phyloP scores from a whole-genome alignment of 2,797 vertebrate genomes.

The Cheirogaleus major region DNA sequence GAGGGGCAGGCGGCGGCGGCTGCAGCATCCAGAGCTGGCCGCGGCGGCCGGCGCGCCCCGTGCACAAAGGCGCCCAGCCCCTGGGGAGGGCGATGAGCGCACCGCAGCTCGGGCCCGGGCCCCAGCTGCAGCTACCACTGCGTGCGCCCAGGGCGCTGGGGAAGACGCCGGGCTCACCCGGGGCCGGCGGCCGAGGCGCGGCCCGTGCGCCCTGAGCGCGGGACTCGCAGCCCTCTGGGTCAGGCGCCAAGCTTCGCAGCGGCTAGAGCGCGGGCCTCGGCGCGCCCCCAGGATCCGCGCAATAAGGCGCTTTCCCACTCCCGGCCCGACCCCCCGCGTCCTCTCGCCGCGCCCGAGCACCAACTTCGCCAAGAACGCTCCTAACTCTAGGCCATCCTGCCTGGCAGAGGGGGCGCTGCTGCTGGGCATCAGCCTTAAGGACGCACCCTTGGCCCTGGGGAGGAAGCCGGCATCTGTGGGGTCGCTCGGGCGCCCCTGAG shows the following conservation, averaged over 20 bases:
- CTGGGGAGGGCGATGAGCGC: constrained; percentile 66
- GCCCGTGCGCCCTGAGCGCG: constrained; percentile 62
- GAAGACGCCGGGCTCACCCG: neutral
- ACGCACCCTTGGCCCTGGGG: constrained; percentile 30
- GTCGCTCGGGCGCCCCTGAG: constrained; percentile 65
- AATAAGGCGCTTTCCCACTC: neutral
- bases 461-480: constrained; percentile 43
- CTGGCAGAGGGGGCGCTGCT: constrained; percentile 58
- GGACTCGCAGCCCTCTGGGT: constrained; percentile 30
- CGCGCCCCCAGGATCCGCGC: neutral
- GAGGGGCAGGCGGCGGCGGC: constrained; percentile 68
- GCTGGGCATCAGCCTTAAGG: constrained; percentile 37
- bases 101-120: constrained; percentile 18
- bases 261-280: neutral
- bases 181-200: constrained; percentile 16
- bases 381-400: constrained; percentile 73
- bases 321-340: neutral
- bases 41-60: constrained; percentile 64
- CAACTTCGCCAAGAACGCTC: constrained; percentile 77
- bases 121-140: constrained; percentile 20
- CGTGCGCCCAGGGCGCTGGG: neutral
- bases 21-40: constrained; percentile 77
- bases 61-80: constrained; percentile 72
- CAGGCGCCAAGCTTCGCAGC: neutral
- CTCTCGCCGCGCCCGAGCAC: constrained; percentile 13